phyloP scores from a whole-genome alignment of 2,888 invertebrate species.

The Papilio demoleus region DNA sequence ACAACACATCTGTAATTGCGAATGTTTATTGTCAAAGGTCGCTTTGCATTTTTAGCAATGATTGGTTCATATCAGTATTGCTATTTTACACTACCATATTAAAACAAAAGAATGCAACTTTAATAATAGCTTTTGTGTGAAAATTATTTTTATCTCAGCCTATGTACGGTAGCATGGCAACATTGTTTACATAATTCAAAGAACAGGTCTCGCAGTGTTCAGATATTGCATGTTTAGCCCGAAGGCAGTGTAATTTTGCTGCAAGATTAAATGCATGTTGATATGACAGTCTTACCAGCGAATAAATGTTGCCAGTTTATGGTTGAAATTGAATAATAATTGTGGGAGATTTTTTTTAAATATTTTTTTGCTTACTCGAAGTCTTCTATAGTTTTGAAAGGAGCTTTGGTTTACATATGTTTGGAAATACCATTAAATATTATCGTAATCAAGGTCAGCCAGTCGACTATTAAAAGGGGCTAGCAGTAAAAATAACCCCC shows the following conservation, averaged over 20 bases:
- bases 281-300: slow-evolving; percentile 28
- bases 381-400: background rate
- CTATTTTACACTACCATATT: background rate
- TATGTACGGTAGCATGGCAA: slow-evolving; percentile 10
- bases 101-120: background rate
- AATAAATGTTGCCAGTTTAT: slow-evolving; percentile 37
- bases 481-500: background rate
- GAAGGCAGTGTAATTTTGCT: slow-evolving; percentile 36
- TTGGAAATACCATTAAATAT: background rate
- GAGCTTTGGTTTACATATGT: background rate
- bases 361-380: background rate
- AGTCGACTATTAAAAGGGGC: background rate
- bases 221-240: slow-evolving; percentile 39
- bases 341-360: background rate
- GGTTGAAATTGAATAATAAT: slow-evolving; percentile 30
- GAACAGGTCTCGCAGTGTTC: slow-evolving; percentile 17
- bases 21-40: no score
- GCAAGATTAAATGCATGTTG: slow-evolving; percentile 35
- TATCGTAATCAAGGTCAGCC: background rate
- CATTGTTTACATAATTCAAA: slow-evolving; percentile 30
- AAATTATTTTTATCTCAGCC: background rate
- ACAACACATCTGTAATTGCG: no score
- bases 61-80: background rate
- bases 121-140: slow-evolving; percentile 3
- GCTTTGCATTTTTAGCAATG: no score